phyloP scores from a whole-genome alignment of 2,888 invertebrate genomes.

The Deilephila elpenor region DNA sequence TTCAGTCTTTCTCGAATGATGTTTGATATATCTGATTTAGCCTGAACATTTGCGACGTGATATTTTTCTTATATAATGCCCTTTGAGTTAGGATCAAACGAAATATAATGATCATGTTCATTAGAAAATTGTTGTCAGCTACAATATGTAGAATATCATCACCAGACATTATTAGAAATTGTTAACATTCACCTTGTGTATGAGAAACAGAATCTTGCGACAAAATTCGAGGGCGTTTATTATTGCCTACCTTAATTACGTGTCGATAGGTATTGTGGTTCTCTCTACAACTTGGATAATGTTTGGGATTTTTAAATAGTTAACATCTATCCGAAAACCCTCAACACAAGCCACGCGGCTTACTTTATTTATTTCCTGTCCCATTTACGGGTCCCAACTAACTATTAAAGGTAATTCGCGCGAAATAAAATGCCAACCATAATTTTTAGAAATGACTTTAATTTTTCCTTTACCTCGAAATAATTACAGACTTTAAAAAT shows the following conservation, averaged over 20 bases:
- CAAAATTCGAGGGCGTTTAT: neutral
- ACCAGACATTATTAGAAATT: neutral
- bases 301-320: neutral
- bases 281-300: neutral
- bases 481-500: conserved; percentile 84
- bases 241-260: neutral
- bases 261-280: neutral
- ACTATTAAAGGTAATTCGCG: conserved; percentile 31
- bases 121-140: neutral
- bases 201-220: neutral
- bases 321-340: neutral
- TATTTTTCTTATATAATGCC: neutral
- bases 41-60: neutral
- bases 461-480: conserved; percentile 76
- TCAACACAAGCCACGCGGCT: neutral
- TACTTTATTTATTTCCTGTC: neutral
- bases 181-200: neutral
- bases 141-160: neutral
- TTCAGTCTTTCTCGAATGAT: no score
- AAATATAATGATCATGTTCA: neutral
- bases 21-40: no score
- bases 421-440: conserved; percentile 35
- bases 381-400: neutral
- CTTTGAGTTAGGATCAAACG: neutral
- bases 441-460: conserved; percentile 80